phyloP scores from a whole-genome alignment of 2,797 vertebrate species.

The Poliocrania exsul region DNA sequence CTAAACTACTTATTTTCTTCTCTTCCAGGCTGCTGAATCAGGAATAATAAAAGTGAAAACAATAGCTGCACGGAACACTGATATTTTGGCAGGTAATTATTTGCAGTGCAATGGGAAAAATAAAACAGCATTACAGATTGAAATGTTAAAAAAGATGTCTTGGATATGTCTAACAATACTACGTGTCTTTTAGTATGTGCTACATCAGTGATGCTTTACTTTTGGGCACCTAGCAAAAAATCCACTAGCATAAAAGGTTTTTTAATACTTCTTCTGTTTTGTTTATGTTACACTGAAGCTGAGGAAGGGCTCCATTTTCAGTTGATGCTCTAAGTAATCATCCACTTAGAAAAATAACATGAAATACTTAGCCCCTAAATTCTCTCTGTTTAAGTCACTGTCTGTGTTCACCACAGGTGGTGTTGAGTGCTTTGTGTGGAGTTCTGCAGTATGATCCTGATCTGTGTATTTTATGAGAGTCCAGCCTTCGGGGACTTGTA shows the following conservation, averaged over 20 bases:
- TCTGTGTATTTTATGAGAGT: neutral
- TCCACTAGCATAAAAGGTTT: neutral
- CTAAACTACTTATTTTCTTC: slow-evolving; percentile 63
- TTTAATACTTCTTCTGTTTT: neutral
- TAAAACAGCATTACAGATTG: neutral
- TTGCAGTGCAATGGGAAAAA: slow-evolving; percentile 26
- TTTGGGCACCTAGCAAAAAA: neutral
- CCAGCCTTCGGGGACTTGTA: neutral
- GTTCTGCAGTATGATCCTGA: neutral
- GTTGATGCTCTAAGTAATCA: neutral
- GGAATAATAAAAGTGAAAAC: slow-evolving; percentile 99
- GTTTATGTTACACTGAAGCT: neutral
- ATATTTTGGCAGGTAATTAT: slow-evolving; percentile 92
- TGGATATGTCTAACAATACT: neutral
- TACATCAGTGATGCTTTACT: neutral
- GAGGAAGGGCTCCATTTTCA: neutral
- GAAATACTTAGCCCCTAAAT: neutral
- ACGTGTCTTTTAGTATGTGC: neutral
- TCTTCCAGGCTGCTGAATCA: slow-evolving; percentile 93
- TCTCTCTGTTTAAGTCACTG: neutral
- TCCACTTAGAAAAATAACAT: neutral
- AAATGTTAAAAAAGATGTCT: neutral
- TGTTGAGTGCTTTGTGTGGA: neutral
- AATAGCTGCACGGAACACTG: slow-evolving; percentile 92
- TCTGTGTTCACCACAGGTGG: neutral